Conservation (phyloP, 2,888 invertebrate genomes). For the Caenorhabditis japonica region DNA sequence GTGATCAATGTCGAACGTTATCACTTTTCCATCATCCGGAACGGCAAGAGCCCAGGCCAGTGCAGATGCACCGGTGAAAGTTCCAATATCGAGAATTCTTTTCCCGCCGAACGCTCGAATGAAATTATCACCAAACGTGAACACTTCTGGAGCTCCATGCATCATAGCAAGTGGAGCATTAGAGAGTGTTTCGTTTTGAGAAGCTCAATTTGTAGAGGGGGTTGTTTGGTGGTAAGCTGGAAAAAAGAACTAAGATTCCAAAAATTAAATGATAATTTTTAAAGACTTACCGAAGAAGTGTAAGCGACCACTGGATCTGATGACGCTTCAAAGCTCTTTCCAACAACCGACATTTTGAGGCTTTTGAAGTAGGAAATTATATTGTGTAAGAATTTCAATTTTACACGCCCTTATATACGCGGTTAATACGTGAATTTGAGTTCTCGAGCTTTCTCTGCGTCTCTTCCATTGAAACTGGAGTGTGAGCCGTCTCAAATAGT, state of each 20-base stretch:
- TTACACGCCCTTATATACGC: background rate
- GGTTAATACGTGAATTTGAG: background rate
- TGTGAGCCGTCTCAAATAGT: constrained; percentile 25
- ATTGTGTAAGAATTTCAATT: background rate
- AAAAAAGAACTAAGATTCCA: too few relatives aligned
- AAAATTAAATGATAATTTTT: too few relatives aligned
- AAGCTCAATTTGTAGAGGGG: constrained; percentile 60
- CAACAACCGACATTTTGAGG: constrained; percentile 28
- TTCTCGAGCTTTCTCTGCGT: constrained; percentile 14
- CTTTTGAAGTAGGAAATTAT: background rate
- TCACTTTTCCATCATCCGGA: constrained; percentile 78
- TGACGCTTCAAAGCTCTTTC: constrained; percentile 56
- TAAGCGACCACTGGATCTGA: constrained; percentile 64
- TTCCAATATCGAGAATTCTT: constrained; percentile 63
- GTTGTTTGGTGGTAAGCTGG: constrained; percentile 55
- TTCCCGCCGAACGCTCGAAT: constrained; percentile 61
- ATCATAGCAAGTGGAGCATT: constrained; percentile 48
- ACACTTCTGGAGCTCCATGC: constrained; percentile 70
- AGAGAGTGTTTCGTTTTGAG: constrained; percentile 58
- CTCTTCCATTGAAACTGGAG: constrained; percentile 23
- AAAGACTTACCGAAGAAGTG: constrained; percentile 52
- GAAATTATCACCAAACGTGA: constrained; percentile 68
- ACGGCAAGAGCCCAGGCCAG: constrained; percentile 78
- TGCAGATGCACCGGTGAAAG: constrained; percentile 78
- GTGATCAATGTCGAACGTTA: constrained; percentile 56